Base-by-base conservation (phyloP, 2,888 invertebrate species). In the Acrocyrtus sp. region DNA sequence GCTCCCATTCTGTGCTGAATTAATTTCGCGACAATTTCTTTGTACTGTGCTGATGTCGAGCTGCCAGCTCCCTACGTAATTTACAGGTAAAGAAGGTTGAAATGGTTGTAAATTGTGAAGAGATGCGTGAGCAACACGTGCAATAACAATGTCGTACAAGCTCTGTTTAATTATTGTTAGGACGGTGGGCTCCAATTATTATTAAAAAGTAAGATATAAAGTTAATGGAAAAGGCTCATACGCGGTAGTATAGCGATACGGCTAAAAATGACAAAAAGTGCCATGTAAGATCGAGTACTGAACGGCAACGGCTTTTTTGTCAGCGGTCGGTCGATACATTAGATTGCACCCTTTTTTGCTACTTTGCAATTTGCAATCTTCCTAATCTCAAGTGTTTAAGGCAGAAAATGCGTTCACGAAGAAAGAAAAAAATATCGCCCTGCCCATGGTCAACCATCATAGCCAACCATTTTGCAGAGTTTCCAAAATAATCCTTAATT, bases 401-500 rank as follows among this genome's bases (percentile, higher is more conserved):
- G 21, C 8, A 24, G n/a, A 22, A 50, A 21, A 22, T 8, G 22
- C 50, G 22, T 19, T 50, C 22, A 6, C 17, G 22, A 19, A 50
- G 19, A 24, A 21, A 21, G 50, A 27, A 53, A 41, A 47, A 60
- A 60, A 15, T 21, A 1, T 21, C 34, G 61, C 51, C 51, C 61
- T 50, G 48, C 61, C 56, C 60, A 27, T 47, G 26, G 43, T 51
- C 53, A n/a, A 54, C 41, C 21, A n/a, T 3, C 19, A 26, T 39
- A 19, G 19, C 21, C 43, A 50, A 43, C n/a, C n/a, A n/a, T n/a
- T n/a, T n/a, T n/a, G n/a, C n/a, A n/a, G n/a, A n/a, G n/a, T n/a
- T n/a, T n/a, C n/a, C n/a, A 54, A 58, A 57, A 70, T 62, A 63
- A 63, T 70, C 72, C 72, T 72, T 63, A 50, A 63, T 65, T 63